phyloP scores from a whole-genome alignment of 2,888 invertebrate species.

The Clepsis dumicolana region DNA sequence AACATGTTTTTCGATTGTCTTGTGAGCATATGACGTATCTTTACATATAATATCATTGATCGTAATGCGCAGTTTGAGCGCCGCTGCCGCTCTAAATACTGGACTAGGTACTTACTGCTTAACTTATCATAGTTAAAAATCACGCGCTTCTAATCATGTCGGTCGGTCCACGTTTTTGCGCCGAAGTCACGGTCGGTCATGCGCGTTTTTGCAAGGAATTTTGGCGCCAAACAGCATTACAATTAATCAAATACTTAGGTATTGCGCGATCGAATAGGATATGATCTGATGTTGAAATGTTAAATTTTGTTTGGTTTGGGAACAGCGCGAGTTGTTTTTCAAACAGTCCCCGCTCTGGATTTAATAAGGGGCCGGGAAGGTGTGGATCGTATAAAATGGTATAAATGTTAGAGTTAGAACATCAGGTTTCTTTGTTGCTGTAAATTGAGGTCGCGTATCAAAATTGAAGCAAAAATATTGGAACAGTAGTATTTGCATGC shows the following conservation, averaged over 20 bases:
- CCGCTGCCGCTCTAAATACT: conserved; percentile 9
- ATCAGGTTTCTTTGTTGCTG: background rate
- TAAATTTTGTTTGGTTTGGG: conserved; percentile 40
- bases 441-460: background rate
- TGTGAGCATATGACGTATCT: too few relatives aligned
- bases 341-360: conserved; percentile 14
- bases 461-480: background rate
- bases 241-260: conserved; percentile 64
- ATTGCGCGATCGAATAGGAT: conserved; percentile 39
- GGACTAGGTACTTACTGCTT: background rate
- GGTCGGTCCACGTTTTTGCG: conserved; percentile 57
- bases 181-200: conserved; percentile 80
- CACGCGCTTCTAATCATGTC: conserved; percentile 17
- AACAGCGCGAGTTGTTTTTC: conserved; percentile 57
- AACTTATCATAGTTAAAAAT: conserved; percentile 35
- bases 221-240: conserved; percentile 77
- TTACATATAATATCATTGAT: too few relatives aligned
- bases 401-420: background rate
- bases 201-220: conserved; percentile 79
- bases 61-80: conserved; percentile 10
- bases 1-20: too few relatives aligned
- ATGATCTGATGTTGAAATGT: conserved; percentile 25
- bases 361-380: conserved; percentile 26
- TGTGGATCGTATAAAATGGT: background rate
- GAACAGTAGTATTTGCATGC: too few relatives aligned